phyloP scores from a whole-genome alignment of 2,113 vertebrate species.

The Sceloporus tristichus region DNA sequence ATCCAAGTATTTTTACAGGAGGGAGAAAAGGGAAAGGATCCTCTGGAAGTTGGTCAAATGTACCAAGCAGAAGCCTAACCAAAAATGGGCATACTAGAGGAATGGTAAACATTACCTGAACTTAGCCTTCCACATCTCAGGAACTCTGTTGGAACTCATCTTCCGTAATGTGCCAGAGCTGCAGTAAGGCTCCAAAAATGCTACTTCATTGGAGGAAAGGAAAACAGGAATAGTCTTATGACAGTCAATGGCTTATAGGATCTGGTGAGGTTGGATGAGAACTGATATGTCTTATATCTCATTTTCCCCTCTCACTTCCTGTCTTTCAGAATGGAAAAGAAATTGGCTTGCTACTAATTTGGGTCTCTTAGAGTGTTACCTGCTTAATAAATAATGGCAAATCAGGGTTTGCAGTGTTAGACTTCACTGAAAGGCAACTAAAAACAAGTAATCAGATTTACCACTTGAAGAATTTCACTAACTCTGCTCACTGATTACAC shows the following conservation, averaged over 20 bases:
- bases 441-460: constrained; percentile 53
- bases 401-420: rapidly evolving
- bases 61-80: neutral
- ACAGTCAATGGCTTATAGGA: neutral
- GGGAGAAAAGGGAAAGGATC: neutral
- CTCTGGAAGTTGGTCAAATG: neutral
- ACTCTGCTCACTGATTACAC: constrained; percentile 45
- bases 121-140: neutral
- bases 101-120: neutral
- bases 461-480: constrained; percentile 61
- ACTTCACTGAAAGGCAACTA: constrained; percentile 21
- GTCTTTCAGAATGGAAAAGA: constrained; percentile 21
- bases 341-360: constrained; percentile 31
- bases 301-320: constrained; percentile 26
- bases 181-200: neutral
- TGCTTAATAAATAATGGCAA: constrained; percentile 54
- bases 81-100: neutral
- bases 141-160: neutral
- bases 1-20: neutral
- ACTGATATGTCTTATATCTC: neutral
- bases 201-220: neutral
- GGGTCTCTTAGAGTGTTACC: constrained; percentile 1
- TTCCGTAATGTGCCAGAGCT: neutral
- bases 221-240: neutral
- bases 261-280: neutral